Evolutionary conservation across 2,888 invertebrate genomes (phyloP), one percentile per base, ranked within the genome.

Genomic region (Philopedon plagiatum): DNA sequence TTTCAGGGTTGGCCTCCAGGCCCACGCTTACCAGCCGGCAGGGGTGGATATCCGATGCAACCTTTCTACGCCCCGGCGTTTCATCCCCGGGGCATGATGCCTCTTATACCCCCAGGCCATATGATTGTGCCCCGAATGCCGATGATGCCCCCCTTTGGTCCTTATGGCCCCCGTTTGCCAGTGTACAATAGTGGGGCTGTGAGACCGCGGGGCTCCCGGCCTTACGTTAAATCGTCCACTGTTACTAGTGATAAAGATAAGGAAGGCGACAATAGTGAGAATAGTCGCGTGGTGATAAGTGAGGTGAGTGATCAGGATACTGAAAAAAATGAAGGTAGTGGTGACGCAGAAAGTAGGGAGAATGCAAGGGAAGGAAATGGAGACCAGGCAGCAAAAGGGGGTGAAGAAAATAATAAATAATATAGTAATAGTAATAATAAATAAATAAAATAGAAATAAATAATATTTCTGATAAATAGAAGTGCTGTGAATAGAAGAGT

Each of bases 41-140:
- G 57, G 23, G 67, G 66, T 0, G 73, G 64, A 18, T 73, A 65
- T 58, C 70, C 74, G 9, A 39, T 73, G 32, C 73, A 65, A 5
- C 44, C 70, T 19, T 72, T 63, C 37, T 73, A 71, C 29, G 69
- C 69, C 8, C 74, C 74, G 0, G 68, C 49, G 4, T 75, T 73
- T 37, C 67, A 67, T 62, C 75, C 74, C 0, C 56, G 75, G 37
- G 66, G 71, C 13, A 61, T 72, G 1, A 72, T 66, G 0, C 72
- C 71, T 0, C 15, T 73, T 19, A 54, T 68, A 8, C 68, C 66
- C 0, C 73, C 73, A 26, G 64, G 67, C 4, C 62, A 65, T 0
- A 64, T 75, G 46, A 60, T 72, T 19, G 67, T 71, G 3, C 75
- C 75, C 13, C 71, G 75, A n/a, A 71, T 61, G 37, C 74, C 72